These are phyloP conservation scores for Brachyistius frenatus DNA, from an alignment of 2,113 vertebrate species.

Conservation along the genomic window DNA sequence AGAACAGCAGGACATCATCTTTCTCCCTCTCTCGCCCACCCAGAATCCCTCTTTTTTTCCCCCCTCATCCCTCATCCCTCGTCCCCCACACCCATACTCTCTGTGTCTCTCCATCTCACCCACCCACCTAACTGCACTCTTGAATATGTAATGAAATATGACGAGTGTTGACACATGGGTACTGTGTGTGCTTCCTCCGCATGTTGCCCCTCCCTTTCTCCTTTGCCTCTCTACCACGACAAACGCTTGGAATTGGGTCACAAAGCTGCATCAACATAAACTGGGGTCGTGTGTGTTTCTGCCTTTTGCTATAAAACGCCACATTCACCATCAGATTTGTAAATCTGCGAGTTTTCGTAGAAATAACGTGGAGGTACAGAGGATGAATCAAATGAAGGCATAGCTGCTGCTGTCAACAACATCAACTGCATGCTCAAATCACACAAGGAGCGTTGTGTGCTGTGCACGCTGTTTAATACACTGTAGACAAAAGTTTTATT, in stretches of 20 bases:
- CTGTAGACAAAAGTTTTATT: slow-evolving; percentile 55
- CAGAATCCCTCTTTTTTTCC: slow-evolving; percentile 29
- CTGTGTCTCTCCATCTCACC: slow-evolving; percentile 21
- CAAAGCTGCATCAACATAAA: slow-evolving; percentile 56
- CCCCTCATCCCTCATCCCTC: slow-evolving; percentile 10
- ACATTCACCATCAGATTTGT: slow-evolving; percentile 31
- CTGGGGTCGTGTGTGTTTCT: slow-evolving; percentile 32
- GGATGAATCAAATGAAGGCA: slow-evolving; percentile 28
- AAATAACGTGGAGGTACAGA: slow-evolving; percentile 5
- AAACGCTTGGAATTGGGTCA: slow-evolving; percentile 67
- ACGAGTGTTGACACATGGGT: slow-evolving; percentile 70
- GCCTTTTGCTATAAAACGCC: slow-evolving; percentile 22
- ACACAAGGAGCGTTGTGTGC: slow-evolving; percentile 15
- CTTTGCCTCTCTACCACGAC: slow-evolving; percentile 45
- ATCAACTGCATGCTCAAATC: slow-evolving; percentile 44
- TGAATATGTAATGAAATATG: slow-evolving; percentile 74
- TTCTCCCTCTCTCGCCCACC: slow-evolving; percentile 51
- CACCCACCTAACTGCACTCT: slow-evolving; percentile 53
- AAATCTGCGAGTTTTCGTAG: slow-evolving; percentile 36
- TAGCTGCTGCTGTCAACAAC: slow-evolving; percentile 55
- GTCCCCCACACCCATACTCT: neutral
- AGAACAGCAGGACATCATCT: slow-evolving; percentile 71
- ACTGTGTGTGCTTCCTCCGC: slow-evolving; percentile 46
- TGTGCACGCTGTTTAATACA: slow-evolving; percentile 28
- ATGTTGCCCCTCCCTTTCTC: slow-evolving; percentile 51